Conservation (phyloP, 2,888 invertebrate genomes). For the Myopa tessellatipennis region DNA sequence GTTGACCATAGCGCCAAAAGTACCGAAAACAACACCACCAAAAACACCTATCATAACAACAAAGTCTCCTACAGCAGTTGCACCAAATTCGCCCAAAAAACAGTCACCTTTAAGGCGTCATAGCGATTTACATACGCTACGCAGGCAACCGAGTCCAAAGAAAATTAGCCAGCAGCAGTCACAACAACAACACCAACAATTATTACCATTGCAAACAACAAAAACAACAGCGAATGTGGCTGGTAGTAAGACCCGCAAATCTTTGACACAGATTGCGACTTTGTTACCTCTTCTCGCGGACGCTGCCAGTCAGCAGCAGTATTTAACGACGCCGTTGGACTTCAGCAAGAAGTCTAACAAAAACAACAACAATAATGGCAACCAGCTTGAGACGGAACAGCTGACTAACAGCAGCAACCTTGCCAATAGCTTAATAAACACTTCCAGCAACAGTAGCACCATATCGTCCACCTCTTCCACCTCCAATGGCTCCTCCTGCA, state of each 20-base stretch:
- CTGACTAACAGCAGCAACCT: background rate
- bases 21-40: background rate
- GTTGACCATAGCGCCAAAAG: conserved; percentile 64
- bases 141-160: conserved; percentile 55
- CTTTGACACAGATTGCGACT: conserved; percentile 60
- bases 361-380: background rate
- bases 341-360: conserved; percentile 58
- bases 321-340: conserved; percentile 59
- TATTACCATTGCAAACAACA: conserved; percentile 2
- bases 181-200: conserved; percentile 1
- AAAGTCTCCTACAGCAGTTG: conserved; percentile 29
- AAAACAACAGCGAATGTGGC: conserved; percentile 28
- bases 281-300: conserved; percentile 60
- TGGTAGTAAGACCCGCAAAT: conserved; percentile 53
- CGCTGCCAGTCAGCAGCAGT: conserved; percentile 61
- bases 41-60: background rate
- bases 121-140: conserved; percentile 50
- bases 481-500: background rate
- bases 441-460: background rate
- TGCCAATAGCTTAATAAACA: background rate
- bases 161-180: conserved; percentile 45
- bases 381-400: background rate
- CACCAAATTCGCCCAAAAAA: conserved; percentile 32
- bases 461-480: background rate
- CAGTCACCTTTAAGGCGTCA: conserved; percentile 57